Evolutionary conservation across 1,140 invertebrate genomes (phyloP).

Genomic region (Thrips palmi): DNA sequence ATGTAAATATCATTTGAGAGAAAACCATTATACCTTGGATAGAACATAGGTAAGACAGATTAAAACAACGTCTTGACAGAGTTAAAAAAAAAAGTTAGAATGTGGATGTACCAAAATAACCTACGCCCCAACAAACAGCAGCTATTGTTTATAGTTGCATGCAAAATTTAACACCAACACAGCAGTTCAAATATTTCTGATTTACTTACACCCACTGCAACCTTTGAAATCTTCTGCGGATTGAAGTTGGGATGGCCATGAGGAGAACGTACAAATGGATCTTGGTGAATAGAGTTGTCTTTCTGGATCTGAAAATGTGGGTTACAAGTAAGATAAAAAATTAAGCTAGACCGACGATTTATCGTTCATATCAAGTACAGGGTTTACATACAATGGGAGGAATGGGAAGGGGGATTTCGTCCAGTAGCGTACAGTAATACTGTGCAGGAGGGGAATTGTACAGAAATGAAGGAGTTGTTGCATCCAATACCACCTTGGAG

Average conservation of each 20-base stretch:
- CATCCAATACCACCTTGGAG: too few species aligned
- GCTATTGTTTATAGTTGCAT: too few species aligned
- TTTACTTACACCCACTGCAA: conserved; percentile 44
- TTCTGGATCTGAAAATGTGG: conserved; percentile 27
- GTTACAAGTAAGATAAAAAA: conserved; percentile 1
- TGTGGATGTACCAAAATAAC: conserved; percentile 3
- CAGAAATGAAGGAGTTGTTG: background rate
- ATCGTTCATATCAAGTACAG: too few species aligned
- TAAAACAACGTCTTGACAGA: too few species aligned
- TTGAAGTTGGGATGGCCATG: conserved; percentile 87
- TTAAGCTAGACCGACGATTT: too few species aligned
- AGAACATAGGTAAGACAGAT: too few species aligned
- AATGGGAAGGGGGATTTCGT: too few species aligned
- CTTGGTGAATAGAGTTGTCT: conserved; percentile 33
- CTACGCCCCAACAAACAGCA: conserved; percentile 10
- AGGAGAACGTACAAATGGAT: conserved; percentile 69
- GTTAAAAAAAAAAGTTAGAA: background rate
- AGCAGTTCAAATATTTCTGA: conserved; percentile 12
- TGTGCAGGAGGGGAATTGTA: background rate
- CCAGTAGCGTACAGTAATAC: too few species aligned
- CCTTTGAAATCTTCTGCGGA: conserved; percentile 83
- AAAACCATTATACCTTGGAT: too few species aligned
- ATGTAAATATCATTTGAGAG: too few species aligned
- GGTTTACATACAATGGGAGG: too few species aligned
- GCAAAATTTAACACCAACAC: background rate